Evolutionary conservation across 2,113 vertebrate genomes (phyloP).

Genomic region (Ptilonorhynchus violaceus): DNA sequence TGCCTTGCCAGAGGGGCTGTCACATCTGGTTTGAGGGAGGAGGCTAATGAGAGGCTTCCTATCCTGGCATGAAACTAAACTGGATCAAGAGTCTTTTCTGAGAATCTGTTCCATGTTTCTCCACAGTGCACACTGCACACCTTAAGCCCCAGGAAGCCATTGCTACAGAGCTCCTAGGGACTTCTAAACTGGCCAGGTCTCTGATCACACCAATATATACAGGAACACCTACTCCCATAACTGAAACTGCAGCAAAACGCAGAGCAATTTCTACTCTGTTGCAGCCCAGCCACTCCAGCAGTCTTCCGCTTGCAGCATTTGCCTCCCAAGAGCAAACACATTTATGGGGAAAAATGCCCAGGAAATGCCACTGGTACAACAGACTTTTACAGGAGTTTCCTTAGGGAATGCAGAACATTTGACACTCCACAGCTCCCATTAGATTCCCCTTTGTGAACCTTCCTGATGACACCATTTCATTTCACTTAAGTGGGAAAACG

Average conservation of each 20-base stretch:
- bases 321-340: neutral
- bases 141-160: neutral
- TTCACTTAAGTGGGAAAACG: neutral
- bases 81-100: neutral
- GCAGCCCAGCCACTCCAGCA: neutral
- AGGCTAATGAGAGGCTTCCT: neutral
- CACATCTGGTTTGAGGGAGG: accelerated
- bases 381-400: neutral
- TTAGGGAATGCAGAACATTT: neutral
- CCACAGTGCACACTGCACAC: neutral
- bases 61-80: neutral
- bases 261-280: neutral
- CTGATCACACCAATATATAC: neutral
- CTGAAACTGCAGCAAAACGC: neutral
- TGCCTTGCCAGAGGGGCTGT: neutral
- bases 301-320: neutral
- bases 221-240: neutral
- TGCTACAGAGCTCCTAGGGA: neutral
- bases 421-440: neutral
- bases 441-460: neutral
- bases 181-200: neutral
- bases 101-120: neutral
- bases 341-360: neutral
- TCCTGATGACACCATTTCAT: neutral
- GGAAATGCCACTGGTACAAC: neutral